phyloP scores from a whole-genome alignment of 2,888 invertebrate genomes.

The Hydraecia micacea region DNA sequence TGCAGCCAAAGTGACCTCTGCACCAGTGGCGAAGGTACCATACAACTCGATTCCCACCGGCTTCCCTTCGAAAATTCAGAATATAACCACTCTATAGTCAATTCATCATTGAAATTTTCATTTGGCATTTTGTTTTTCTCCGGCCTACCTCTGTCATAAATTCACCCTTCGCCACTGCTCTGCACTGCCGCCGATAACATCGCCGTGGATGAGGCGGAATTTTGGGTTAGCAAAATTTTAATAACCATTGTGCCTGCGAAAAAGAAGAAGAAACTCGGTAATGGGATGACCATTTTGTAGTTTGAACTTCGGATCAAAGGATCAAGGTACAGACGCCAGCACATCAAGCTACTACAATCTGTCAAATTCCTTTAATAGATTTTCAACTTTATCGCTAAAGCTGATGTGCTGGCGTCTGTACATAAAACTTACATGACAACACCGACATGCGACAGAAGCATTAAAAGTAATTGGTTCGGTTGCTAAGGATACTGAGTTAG shows the following conservation, averaged over 20 bases:
- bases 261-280: background rate
- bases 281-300: background rate
- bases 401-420: too few species aligned
- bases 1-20: background rate
- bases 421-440: background rate
- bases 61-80: too few species aligned
- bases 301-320: background rate
- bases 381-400: too few species aligned
- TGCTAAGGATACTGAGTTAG: background rate
- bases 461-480: background rate
- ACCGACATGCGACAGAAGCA: background rate
- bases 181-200: background rate
- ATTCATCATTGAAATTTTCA: too few species aligned
- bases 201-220: background rate
- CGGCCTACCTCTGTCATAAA: too few species aligned
- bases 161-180: too few species aligned
- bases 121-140: too few species aligned
- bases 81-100: too few species aligned
- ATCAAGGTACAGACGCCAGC: background rate
- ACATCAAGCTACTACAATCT: too few species aligned
- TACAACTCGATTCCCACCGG: too few species aligned
- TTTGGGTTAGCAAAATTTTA: background rate
- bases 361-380: too few species aligned
- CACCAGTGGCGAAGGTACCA: too few species aligned
- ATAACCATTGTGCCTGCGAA: background rate